Evolutionary conservation across 2,113 vertebrate species (phyloP), one percentile per base, ranked within the genome.

Genomic region (Phalacrocorax aristotelis): DNA sequence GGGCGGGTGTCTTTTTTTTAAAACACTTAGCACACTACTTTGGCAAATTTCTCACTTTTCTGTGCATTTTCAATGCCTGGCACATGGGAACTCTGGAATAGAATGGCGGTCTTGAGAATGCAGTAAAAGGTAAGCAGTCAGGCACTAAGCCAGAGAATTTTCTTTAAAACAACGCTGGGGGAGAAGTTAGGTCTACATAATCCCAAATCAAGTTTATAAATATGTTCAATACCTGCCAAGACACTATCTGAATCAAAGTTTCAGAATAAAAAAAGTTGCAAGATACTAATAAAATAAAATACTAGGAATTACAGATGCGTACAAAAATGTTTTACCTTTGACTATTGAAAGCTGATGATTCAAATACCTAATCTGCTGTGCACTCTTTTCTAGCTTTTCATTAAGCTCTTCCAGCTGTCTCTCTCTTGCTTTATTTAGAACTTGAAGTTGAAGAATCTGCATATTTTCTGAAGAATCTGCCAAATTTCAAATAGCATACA

Each of bases 291-390:
- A 74, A 91, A 89, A 90, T 21, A 38, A 38, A 38, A 38, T 38
- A 38, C 14, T 21, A 88, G 86, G 55, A 91, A 65, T 19, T 40
- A 46, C 13, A 90, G 40, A 25, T n/a, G 23, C 3, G 4, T n/a
- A 79, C 11, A 87, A 82, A 70, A 93, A 49, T 4, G 36, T 61
- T 95, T 96, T 97, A 99, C 99, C 99, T 99, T 98, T 99, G 52
- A 98, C 92, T 9, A 99, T 98, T n/a, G 98, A 98, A 97, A 99
- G 98, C 96, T 99, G 99, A 96, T 99, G 99, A 94, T 99, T 99
- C 52, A 99, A 95, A 84, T 98, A 99, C 87, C 99, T 98, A 97
- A 99, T 98, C 49, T 99, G 99, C 69, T 98, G 99, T 12, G 98
- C 98, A 55, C 98, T 98, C 83, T 99, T 99, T 74, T 99, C 99